Evolutionary conservation across 2,888 invertebrate genomes (phyloP).

Genomic region (Temnothorax ravouxi): DNA sequence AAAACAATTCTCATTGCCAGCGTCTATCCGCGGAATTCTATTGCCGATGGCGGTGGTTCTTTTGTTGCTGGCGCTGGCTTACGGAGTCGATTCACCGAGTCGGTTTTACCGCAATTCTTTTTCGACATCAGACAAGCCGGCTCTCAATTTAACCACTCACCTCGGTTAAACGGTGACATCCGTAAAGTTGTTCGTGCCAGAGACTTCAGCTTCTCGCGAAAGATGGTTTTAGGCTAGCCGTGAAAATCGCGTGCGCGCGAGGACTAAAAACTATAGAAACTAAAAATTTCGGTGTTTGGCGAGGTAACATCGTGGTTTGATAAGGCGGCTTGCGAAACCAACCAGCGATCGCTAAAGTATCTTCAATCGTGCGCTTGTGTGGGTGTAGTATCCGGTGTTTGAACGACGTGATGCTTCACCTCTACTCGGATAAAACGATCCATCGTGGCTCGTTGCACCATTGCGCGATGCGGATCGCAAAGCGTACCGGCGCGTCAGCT

Average conservation of each 20-base stretch:
- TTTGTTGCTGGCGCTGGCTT: slow-evolving; percentile 20
- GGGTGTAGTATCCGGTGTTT: slow-evolving; percentile 9
- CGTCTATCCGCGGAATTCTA: slow-evolving; percentile 54
- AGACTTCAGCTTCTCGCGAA: background rate
- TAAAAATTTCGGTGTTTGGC: background rate
- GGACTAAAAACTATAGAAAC: background rate
- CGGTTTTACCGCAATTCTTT: slow-evolving; percentile 40
- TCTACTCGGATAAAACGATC: slow-evolving; percentile 45
- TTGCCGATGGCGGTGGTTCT: slow-evolving; percentile 33
- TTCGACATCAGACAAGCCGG: slow-evolving; percentile 49
- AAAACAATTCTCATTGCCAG: slow-evolving; percentile 62
- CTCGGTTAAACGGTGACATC: slow-evolving; percentile 37
- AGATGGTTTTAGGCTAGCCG: background rate
- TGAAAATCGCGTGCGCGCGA: background rate
- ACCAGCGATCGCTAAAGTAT: background rate
- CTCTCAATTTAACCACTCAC: slow-evolving; percentile 62
- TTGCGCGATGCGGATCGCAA: slow-evolving; percentile 16
- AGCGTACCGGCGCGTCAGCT: slow-evolving; percentile 37
- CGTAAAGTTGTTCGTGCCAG: slow-evolving; percentile 24
- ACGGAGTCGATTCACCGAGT: slow-evolving; percentile 59
- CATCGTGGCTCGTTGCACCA: slow-evolving; percentile 50
- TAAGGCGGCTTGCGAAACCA: background rate
- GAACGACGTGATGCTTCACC: slow-evolving; percentile 38
- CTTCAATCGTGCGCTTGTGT: background rate
- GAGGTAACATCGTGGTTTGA: background rate